Evolutionary conservation across 2,888 invertebrate genomes (phyloP).

Genomic region (Mimas tiliae): DNA sequence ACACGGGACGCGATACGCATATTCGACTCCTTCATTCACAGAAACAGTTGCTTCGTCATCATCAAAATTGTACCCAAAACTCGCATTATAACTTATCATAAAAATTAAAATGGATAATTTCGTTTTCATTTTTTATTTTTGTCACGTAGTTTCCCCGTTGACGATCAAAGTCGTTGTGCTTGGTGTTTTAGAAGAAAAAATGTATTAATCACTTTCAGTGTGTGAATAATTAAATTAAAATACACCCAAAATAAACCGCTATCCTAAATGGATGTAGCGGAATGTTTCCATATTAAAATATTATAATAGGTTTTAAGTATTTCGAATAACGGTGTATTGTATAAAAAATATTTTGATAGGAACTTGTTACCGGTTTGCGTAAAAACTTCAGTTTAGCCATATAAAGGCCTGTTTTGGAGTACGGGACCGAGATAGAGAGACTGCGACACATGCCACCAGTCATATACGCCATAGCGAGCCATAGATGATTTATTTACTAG

Average conservation of each 20-base stretch:
- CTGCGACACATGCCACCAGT: no score
- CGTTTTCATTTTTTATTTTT: background rate
- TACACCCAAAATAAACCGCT: background rate
- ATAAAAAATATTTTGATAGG: background rate
- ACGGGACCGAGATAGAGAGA: no score
- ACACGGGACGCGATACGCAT: conserved; percentile 51
- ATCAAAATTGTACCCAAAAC: conserved; percentile 32
- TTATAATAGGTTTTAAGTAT: background rate
- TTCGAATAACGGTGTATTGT: background rate
- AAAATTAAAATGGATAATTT: background rate
- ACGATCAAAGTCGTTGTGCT: background rate
- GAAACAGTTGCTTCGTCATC: conserved; percentile 45
- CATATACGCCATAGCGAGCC: no score
- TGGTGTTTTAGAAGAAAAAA: background rate
- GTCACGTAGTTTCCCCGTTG: conserved; percentile 29
- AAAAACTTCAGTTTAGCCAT: background rate
- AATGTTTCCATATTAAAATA: background rate
- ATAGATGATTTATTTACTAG: no score
- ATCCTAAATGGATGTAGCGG: background rate
- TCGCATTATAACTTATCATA: conserved; percentile 31
- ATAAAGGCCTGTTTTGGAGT: no score
- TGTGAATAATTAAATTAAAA: background rate
- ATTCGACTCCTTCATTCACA: conserved; percentile 45
- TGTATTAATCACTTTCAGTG: background rate
- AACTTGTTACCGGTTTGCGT: background rate